Percentiles rank a stretch among this genome's conserved stretches.
phyloP scores from a whole-genome alignment of 2,888 invertebrate genomes.

The Chaitophorus viminalis region DNA sequence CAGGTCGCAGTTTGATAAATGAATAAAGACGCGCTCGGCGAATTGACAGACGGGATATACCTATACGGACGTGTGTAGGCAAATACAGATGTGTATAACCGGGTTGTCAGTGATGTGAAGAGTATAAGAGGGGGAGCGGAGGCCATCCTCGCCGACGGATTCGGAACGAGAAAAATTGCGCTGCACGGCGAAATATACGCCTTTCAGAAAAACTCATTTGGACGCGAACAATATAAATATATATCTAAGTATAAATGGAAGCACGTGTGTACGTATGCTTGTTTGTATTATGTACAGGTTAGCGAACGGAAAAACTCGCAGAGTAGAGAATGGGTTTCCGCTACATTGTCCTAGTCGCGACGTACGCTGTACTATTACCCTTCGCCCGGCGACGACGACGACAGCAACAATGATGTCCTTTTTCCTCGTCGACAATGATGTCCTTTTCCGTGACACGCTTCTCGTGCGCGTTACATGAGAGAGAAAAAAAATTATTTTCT shows the following conservation, averaged over 20 bases:
- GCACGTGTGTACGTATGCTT: background rate
- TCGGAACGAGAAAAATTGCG: conserved; percentile 1
- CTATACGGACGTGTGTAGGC: no score
- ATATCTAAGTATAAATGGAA: background rate
- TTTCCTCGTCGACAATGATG: background rate
- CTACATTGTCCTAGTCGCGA: conserved; percentile 25
- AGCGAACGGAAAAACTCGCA: background rate
- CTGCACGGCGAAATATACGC: background rate
- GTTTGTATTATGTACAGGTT: background rate
- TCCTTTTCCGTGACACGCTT: conserved; percentile 31
- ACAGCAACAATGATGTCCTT: conserved; percentile 1
- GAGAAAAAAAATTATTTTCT: conserved; percentile 17
- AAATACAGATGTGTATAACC: no score
- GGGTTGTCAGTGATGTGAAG: no score
- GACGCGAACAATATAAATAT: conserved; percentile 10
- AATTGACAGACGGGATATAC: background rate
- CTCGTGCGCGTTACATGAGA: background rate
- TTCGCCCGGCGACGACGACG: conserved; percentile 1
- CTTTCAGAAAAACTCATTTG: conserved; percentile 30
- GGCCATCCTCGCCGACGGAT: background rate
- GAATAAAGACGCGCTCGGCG: background rate
- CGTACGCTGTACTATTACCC: background rate
- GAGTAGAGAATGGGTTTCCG: background rate
- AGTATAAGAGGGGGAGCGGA: background rate
- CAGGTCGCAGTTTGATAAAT: background rate